These are phyloP conservation scores for Perithous albicinctus DNA, from an alignment of 2,888 invertebrate genomes.

Conservation along the genomic window DNA sequence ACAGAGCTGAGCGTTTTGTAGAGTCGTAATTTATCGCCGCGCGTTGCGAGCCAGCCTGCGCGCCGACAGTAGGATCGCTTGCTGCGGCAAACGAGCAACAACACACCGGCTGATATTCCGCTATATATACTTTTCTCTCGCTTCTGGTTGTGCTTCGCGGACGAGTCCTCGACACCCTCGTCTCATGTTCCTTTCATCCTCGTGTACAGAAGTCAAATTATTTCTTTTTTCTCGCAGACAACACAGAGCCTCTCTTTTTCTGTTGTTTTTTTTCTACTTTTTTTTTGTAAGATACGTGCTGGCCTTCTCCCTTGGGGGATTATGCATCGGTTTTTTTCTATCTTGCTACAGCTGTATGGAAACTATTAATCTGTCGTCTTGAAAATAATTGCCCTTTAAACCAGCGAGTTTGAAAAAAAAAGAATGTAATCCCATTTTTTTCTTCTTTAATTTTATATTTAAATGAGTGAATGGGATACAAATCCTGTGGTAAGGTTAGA, in stretches of 20 bases:
- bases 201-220: conserved; percentile 39
- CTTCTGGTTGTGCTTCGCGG: conserved; percentile 29
- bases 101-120: conserved; percentile 52
- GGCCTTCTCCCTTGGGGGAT: conserved; percentile 12
- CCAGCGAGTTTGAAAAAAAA: not conserved
- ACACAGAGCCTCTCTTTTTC: not conserved
- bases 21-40: conserved; percentile 63
- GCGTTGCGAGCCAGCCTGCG: conserved; percentile 29
- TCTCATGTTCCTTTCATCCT: conserved; percentile 56
- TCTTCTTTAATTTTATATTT: not conserved
- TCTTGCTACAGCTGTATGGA: not conserved
- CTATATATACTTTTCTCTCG: conserved; percentile 52
- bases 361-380: conserved; percentile 42
- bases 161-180: conserved; percentile 59
- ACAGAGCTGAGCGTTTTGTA: conserved; percentile 28
- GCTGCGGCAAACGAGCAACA: conserved; percentile 48
- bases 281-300: not conserved
- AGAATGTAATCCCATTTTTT: not conserved
- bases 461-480: no score
- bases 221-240: conserved; percentile 23
- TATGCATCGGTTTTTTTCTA: conserved; percentile 34
- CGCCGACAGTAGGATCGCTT: conserved; percentile 58
- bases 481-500: no score
- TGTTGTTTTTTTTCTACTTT: conserved; percentile 23
- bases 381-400: conserved; percentile 30